Conservation (phyloP, 2,888 invertebrate genomes). For the Drosophila setosimentum region DNA sequence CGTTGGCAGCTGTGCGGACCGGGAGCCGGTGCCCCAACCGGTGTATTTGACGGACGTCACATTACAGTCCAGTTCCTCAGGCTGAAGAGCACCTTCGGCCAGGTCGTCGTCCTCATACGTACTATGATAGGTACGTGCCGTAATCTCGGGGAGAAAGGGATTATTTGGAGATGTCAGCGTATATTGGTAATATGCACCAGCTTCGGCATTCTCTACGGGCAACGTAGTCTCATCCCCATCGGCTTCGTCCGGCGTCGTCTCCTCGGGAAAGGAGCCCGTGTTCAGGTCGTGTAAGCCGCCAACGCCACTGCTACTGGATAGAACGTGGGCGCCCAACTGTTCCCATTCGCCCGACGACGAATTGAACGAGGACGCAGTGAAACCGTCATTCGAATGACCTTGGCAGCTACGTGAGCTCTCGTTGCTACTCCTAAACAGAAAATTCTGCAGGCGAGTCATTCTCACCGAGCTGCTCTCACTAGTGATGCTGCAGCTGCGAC, state of each 20-base stretch:
- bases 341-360: constrained; percentile 83
- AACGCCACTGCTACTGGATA: constrained; percentile 50
- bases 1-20: constrained; percentile 77
- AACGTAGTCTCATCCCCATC: constrained; percentile 48
- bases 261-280: constrained; percentile 64
- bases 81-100: constrained; percentile 24
- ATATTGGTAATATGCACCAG: constrained; percentile 82
- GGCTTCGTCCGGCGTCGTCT: constrained; percentile 50
- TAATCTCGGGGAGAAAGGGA: constrained; percentile 85
- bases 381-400: constrained; percentile 82
- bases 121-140: constrained; percentile 83
- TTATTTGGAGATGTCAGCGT: constrained; percentile 84
- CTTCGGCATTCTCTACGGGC: constrained; percentile 56
- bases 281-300: constrained; percentile 58
- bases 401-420: constrained; percentile 79
- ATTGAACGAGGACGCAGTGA: constrained; percentile 81
- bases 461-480: constrained; percentile 81
- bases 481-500: constrained; percentile 81
- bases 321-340: constrained; percentile 61
- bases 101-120: constrained; percentile 73
- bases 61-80: constrained; percentile 72
- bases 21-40: constrained; percentile 52
- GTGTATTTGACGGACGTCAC: constrained; percentile 73
- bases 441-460: constrained; percentile 82
- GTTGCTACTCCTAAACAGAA: constrained; percentile 83